Evolutionary conservation across 2,797 vertebrate species (phyloP), one percentile per base, ranked within the genome.

Genomic region (Cuniculus paca): DNA sequence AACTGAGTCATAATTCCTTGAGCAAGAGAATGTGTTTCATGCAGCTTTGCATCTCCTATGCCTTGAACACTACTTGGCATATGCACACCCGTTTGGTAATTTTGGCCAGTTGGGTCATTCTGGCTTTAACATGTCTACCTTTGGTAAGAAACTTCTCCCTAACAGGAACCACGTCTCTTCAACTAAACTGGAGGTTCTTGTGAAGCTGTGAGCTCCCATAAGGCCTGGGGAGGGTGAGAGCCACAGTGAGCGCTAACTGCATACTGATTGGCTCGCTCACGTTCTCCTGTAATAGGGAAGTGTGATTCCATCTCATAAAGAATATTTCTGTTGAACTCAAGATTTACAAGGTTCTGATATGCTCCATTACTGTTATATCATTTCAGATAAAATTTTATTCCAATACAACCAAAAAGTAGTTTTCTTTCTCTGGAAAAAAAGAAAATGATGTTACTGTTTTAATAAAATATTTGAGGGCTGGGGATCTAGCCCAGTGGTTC

Each of bases 321-420:
- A 95, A 75, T 52, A 80, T 83, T 81, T 86, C 48, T 92, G 34
- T 58, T 90, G 50, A 75, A 92, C 75, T 88, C 84, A 95, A 88
- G 20, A 83, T 89, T 92, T 83, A 83, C 9, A 92, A 86, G 2
- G 7, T 79, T 95, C 78, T 94, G 16, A 82, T 60, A 93, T 83
- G 42, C 48, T 58, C 68, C 60, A 78, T 86, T 90, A 93, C 85
- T 90, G 52, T 52, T 63, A 68, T 61, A 50, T 5, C 14, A 70
- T 92, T 70, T 86, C 60, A 94, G 85, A 83, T 88, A 86, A 92
- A 96, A 95, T 92, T 82, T 90, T n/a, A 92, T 86, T 95, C 31
- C 50, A 88, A 39, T 58, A 88, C 28, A 85, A 88, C 5, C 74
- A 93, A 92, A 82, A 90, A 90, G 83, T 83, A 90, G 31, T 50